These are phyloP conservation scores for Cariama cristata DNA, from an alignment of 2,113 vertebrate genomes.

Conservation along the genomic window DNA sequence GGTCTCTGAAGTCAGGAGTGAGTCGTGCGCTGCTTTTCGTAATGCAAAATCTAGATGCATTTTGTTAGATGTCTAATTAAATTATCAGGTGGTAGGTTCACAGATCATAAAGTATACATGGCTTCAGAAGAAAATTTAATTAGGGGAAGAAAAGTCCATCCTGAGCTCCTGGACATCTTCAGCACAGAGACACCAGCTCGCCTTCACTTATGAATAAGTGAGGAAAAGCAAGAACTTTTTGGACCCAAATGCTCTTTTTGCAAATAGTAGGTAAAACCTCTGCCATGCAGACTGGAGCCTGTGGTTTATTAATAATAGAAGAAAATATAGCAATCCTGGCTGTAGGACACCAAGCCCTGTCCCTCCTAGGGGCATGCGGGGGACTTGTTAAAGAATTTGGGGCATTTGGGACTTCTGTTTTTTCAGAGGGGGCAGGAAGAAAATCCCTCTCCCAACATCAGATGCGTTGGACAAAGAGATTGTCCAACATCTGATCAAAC, in stretches of 20 bases:
- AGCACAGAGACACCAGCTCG: background rate
- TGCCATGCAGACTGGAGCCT: background rate
- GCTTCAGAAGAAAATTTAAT: background rate
- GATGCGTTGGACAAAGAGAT: background rate
- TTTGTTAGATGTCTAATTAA: background rate
- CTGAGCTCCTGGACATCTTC: background rate
- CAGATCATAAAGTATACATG: background rate
- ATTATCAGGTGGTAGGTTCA: background rate
- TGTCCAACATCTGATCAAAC: background rate
- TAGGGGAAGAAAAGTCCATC: background rate
- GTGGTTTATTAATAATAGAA: background rate
- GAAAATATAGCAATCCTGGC: background rate
- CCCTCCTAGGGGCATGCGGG: too few relatives aligned
- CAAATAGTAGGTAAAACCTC: background rate
- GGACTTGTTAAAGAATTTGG: background rate
- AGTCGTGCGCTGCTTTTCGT: accelerated
- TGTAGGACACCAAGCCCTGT: background rate
- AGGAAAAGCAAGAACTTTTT: background rate
- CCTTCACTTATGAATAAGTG: background rate
- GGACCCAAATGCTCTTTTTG: background rate
- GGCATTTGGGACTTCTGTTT: background rate
- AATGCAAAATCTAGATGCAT: background rate
- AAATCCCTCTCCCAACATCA: background rate
- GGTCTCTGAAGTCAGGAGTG: background rate
- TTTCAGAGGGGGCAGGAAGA: background rate